A percentile compares a stretch with the other conserved stretches of the same genome.
Evolutionary conservation across 1,140 invertebrate species (phyloP).

Genomic region (Drepana arcuata): DNA sequence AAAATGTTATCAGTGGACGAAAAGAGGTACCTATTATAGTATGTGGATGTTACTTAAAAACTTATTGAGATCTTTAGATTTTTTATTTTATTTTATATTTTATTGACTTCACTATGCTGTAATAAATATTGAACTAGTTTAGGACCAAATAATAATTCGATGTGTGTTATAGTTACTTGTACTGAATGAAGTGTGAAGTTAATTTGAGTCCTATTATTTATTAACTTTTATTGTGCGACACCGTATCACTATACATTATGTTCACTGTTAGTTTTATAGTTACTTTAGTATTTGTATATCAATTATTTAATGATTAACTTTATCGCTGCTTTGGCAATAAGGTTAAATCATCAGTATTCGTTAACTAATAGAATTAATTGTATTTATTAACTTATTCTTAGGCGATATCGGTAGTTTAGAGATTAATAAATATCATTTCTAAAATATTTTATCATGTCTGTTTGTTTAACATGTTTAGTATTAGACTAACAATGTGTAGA

Average conservation of each 20-base stretch:
- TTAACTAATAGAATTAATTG: constrained; percentile 68
- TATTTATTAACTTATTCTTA: constrained; percentile 58
- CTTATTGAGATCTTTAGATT: constrained; percentile 46
- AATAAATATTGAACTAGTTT: too few species aligned
- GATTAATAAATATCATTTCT: constrained; percentile 69
- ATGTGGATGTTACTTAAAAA: constrained; percentile 58
- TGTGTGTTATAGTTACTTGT: too few species aligned
- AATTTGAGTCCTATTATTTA: too few species aligned
- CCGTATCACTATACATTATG: constrained; percentile 34
- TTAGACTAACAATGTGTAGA: constrained; percentile 69
- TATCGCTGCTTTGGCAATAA: constrained; percentile 40
- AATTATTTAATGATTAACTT: constrained; percentile 24
- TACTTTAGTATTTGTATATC: constrained; percentile 30
- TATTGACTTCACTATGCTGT: too few species aligned
- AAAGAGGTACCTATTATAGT: constrained; percentile 63
- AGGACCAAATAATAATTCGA: too few species aligned
- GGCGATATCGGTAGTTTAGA: constrained; percentile 50
- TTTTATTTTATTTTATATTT: constrained; percentile 31
- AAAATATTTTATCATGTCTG: constrained; percentile 65
- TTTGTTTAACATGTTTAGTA: constrained; percentile 71
- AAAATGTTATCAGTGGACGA: constrained; percentile 66
- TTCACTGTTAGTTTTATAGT: constrained; percentile 51
- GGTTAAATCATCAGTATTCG: constrained; percentile 49
- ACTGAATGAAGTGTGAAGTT: too few species aligned
- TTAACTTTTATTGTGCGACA: constrained; percentile 42